Evolutionary conservation across 2,797 vertebrate genomes (phyloP), one percentile per base, ranked within the genome.

Genomic region (Crossoptilon crossoptilon): DNA sequence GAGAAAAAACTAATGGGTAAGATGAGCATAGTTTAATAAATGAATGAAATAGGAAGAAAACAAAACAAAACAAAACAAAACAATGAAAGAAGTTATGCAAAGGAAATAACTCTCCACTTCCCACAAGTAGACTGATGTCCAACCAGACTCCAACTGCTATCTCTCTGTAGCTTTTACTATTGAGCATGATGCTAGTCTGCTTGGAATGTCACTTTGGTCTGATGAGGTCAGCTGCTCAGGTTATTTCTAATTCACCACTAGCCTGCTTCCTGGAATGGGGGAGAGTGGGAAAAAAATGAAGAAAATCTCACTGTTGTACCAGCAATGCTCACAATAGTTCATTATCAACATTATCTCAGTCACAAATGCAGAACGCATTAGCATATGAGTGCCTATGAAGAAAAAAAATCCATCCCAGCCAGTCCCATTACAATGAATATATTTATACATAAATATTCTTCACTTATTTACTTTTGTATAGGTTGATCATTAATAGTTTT

Each of bases 351-450:
- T 7, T 55, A 10, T 3, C 48, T 44, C 58, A 59, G 10, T 48
- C 37, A 55, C 24, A 67, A 80, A 70, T 73, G 4, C 14, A 77
- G 69, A 80, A 35, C 10, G 19, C 7, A 11, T 4, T n/a, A 55
- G 15, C n/a, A 16, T 43, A 29, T 24, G 0, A 2, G 15, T 17
- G 35, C 2, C 24, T 62, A 3, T 15, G 29, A 80, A 73, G 27
- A 83, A 63, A 59, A 67, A 26, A 48, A 14, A 7, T 60, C 11
- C 8, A 46, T 29, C 1, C 4, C 9, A 75, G 10, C 1, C n/a
- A 80, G 19, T 43, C 3, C 0, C 5, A 29, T 7, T n/a, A 35
- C 6, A 41, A 22, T 53, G 4, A 43, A 27, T 41, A 41, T 49
- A 18, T n/a, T 29, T 62, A 48, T 49, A 70, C 4, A 59, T 1